Evolutionary conservation across 2,888 invertebrate genomes (phyloP).

Genomic region (Sesamia inferens): DNA sequence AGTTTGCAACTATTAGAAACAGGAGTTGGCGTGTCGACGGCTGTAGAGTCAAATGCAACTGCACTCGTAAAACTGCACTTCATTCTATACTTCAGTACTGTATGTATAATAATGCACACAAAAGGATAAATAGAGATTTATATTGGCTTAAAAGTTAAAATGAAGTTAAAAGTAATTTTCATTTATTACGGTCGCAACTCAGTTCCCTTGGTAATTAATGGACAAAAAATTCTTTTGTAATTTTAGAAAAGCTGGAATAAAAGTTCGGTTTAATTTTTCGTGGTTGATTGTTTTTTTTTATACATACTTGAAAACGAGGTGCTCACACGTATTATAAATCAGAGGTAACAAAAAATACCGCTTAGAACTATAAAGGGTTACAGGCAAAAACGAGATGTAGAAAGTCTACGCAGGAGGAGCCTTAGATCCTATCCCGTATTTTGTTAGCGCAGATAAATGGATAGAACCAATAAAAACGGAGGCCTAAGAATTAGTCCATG

Average conservation of each 20-base stretch:
- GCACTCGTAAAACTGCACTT: constrained; percentile 10
- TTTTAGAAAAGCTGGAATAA: neutral
- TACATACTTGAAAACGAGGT: neutral
- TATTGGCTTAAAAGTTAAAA: constrained; percentile 5
- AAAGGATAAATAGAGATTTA: constrained; percentile 9
- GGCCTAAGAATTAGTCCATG: constrained; percentile 51
- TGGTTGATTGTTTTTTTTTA: neutral
- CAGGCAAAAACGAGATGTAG: neutral
- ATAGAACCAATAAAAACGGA: constrained; percentile 28
- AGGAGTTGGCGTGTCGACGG: constrained; percentile 39
- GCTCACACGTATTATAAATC: neutral
- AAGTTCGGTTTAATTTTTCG: neutral
- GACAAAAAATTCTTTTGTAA: constrained; percentile 5
- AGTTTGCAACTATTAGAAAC: constrained; percentile 48
- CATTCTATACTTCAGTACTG: neutral
- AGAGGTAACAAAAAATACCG: neutral
- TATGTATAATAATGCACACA: neutral
- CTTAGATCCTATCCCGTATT: neutral
- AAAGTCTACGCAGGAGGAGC: neutral
- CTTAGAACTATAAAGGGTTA: neutral
- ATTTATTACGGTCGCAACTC: constrained; percentile 15
- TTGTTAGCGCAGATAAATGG: constrained; percentile 13
- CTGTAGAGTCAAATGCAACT: constrained; percentile 25
- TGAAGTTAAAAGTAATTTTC: constrained; percentile 1
- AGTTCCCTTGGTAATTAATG: neutral